phyloP scores from a whole-genome alignment of 2,797 vertebrate species.

The Acipenser oxyrinchus region DNA sequence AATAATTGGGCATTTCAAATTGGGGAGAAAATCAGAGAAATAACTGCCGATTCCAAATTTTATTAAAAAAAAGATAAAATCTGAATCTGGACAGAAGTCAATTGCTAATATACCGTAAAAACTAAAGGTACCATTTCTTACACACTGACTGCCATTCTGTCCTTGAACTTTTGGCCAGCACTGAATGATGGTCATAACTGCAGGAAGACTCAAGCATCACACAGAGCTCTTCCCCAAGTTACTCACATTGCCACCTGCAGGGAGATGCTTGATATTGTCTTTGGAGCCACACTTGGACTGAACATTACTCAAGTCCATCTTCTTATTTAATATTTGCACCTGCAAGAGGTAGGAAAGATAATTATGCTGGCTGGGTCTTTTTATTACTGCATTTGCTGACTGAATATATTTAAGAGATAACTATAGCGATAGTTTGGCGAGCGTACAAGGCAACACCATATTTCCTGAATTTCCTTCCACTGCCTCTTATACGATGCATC shows the following conservation, averaged over 20 bases:
- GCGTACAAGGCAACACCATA: too few relatives aligned
- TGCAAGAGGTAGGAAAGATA: constrained; percentile 51
- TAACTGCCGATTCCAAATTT: too few relatives aligned
- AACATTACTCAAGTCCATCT: constrained; percentile 81
- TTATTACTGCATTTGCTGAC: neutral
- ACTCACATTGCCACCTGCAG: constrained; percentile 90
- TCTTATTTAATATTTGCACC: constrained; percentile 88
- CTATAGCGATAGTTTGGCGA: too few relatives aligned
- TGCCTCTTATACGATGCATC: too few relatives aligned
- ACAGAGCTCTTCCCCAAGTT: constrained; percentile 41
- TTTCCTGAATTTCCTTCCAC: too few relatives aligned
- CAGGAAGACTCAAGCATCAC: constrained; percentile 41
- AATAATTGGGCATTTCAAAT: too few relatives aligned
- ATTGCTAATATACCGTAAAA: too few relatives aligned
- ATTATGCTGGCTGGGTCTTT: neutral
- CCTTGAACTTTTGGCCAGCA: constrained; percentile 14
- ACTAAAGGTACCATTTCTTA: too few relatives aligned
- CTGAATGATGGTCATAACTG: constrained; percentile 26
- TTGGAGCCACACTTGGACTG: constrained; percentile 91
- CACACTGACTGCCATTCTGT: constrained; percentile 16
- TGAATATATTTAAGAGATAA: too few relatives aligned
- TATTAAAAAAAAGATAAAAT: too few relatives aligned
- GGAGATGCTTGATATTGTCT: constrained; percentile 80
- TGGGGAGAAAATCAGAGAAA: too few relatives aligned
- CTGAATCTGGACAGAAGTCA: too few relatives aligned